Conservation (phyloP, 2,797 vertebrate species). For the Falco cherrug region DNA sequence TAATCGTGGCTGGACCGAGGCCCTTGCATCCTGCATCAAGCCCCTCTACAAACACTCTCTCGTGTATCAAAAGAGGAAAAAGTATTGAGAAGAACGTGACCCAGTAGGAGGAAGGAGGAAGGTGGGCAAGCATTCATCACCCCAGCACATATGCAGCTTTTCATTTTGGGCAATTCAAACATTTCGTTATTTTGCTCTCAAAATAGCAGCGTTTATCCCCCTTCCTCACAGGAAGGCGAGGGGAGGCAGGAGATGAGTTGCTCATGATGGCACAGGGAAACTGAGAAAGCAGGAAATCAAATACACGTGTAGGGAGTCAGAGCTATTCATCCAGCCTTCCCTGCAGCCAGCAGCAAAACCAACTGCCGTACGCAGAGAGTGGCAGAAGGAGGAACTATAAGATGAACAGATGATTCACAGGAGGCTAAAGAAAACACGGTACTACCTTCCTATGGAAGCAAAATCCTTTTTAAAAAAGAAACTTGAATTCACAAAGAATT, state of each 20-base stretch:
- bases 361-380: neutral
- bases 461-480: neutral
- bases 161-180: neutral
- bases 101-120: neutral
- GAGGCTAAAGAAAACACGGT: neutral
- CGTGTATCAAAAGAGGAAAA: neutral
- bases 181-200: neutral
- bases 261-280: neutral
- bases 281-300: conserved; percentile 13
- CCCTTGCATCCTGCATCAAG: neutral
- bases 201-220: neutral
- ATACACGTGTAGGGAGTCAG: neutral
- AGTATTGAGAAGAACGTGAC: accelerated
- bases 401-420: conserved; percentile 40
- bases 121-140: neutral
- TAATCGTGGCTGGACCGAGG: accelerated
- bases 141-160: neutral
- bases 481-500: neutral
- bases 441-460: neutral
- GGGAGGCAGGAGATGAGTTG: conserved; percentile 43
- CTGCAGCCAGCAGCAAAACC: conserved; percentile 11
- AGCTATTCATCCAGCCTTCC: neutral
- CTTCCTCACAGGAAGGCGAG: neutral
- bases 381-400: conserved; percentile 1
- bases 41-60: neutral